phyloP scores from a whole-genome alignment of 2,888 invertebrate genomes.

The Nysson spinosus region DNA sequence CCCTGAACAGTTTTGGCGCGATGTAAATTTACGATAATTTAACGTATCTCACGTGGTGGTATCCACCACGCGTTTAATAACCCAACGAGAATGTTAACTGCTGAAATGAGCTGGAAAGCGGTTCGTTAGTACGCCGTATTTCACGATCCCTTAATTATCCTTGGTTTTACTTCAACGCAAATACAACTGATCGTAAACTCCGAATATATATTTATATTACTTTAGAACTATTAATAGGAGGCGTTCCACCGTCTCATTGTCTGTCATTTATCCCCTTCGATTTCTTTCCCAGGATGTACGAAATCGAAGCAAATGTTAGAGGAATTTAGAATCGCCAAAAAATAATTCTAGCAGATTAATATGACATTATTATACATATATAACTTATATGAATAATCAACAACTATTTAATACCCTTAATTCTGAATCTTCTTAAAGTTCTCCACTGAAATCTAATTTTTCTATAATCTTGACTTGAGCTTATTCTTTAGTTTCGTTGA shows the following conservation, averaged over 20 bases:
- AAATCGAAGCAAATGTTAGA: background rate
- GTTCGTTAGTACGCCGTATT: slow-evolving; percentile 60
- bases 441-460: too few species aligned
- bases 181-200: slow-evolving; percentile 44
- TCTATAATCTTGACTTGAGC: too few species aligned
- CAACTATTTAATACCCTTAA: too few species aligned
- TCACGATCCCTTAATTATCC: slow-evolving; percentile 64
- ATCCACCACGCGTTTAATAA: slow-evolving; percentile 55
- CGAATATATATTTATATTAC: slow-evolving; percentile 41
- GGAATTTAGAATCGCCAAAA: too few species aligned
- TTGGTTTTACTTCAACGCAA: slow-evolving; percentile 39
- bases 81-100: slow-evolving; percentile 54
- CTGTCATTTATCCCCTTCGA: slow-evolving; percentile 27
- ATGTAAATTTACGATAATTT: slow-evolving; percentile 3
- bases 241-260: slow-evolving; percentile 1
- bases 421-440: too few species aligned
- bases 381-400: too few species aligned
- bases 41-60: slow-evolving; percentile 31
- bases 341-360: too few species aligned
- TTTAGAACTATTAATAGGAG: slow-evolving; percentile 26
- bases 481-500: too few species aligned
- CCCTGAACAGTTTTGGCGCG: background rate
- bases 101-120: slow-evolving; percentile 63
- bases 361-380: too few species aligned
- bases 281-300: slow-evolving; percentile 23